Base-by-base conservation (phyloP, 2,113 vertebrate genomes). In the Tyrannus savana region DNA sequence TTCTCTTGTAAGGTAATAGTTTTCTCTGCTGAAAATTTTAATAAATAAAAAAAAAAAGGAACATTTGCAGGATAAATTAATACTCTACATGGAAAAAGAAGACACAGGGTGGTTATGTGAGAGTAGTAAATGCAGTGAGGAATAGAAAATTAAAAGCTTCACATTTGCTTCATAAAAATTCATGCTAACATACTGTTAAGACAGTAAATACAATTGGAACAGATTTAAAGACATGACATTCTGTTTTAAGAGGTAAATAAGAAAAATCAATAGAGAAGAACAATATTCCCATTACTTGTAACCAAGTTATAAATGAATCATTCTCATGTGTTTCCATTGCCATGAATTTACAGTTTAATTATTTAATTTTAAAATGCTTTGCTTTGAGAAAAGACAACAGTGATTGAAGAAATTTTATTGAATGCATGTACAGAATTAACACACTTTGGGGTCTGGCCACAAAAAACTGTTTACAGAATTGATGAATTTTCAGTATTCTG, bases 171-270 rank as follows among this genome's bases (percentile, higher is more conserved):
- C 19, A 68, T 42, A 47, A 72, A 71, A 71, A 41, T n/a, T 41
- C 13, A 28, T 14, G 3, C 9, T 82, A 95, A 53, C 27, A 19
- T 16, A 3, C 21, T 62, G 13, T 86, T 92, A 67, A 59, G 39
- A 41, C 0, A 6, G 4, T 6, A 91, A 72, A 67, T 55, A 92
- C 7, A 44, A 91, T 19, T 67, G 28, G 14, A 76, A 6, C 28
- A 89, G 31, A 72, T 88, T 87, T 96, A 92, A 89, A 72, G 31
- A 62, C 37, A 74, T n/a, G 33, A 64, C 39, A 56, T 84, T 78
- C n/a, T 87, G 25, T 44, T 94, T 72, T 68, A 90, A 86, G 23
- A 93, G 24, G 37, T 88, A 95, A 94, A 88, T 74, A 95, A 91
- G 76, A 69, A 94, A 91, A 96, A 82, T 0, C 25, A 69, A 78